A percentile compares a stretch with the other conserved stretches of the same genome.
phyloP scores from a whole-genome alignment of 2,888 invertebrate species.

The Diarsia brunnea region DNA sequence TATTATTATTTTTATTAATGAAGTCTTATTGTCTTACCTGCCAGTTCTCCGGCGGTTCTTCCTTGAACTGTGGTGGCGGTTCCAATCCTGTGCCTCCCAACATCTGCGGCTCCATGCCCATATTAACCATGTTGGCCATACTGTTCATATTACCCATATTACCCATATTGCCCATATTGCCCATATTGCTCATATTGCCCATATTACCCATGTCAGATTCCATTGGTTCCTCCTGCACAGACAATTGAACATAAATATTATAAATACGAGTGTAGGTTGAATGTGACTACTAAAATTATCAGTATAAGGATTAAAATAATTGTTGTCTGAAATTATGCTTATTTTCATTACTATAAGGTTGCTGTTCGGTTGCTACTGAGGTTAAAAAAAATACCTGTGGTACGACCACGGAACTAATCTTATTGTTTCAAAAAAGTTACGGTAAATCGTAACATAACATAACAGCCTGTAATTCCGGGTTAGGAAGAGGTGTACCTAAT shows the following conservation, averaged over 20 bases:
- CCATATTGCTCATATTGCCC: neutral
- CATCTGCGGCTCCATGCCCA: constrained; percentile 78
- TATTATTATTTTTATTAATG: neutral
- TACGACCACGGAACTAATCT: neutral
- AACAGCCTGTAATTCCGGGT: too few species aligned
- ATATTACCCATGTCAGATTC: constrained; percentile 78
- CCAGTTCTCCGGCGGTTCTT: constrained; percentile 88
- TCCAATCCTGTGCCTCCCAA: constrained; percentile 73
- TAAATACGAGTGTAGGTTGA: neutral
- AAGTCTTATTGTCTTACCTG: constrained; percentile 76
- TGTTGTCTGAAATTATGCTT: neutral
- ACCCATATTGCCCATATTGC: neutral
- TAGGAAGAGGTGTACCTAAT: too few species aligned
- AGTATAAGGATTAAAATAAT: neutral
- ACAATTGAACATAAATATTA: neutral
- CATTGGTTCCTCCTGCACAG: constrained; percentile 85
- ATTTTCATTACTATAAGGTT: too few species aligned
- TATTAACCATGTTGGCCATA: constrained; percentile 5
- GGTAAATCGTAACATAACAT: neutral
- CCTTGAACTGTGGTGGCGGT: constrained; percentile 85
- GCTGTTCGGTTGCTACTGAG: too few species aligned
- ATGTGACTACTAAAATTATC: neutral
- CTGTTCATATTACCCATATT: neutral
- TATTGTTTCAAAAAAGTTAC: neutral
- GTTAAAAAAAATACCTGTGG: too few species aligned